Evolutionary conservation across 2,113 vertebrate species (phyloP).

Genomic region (Diphyllodes magnificus): DNA sequence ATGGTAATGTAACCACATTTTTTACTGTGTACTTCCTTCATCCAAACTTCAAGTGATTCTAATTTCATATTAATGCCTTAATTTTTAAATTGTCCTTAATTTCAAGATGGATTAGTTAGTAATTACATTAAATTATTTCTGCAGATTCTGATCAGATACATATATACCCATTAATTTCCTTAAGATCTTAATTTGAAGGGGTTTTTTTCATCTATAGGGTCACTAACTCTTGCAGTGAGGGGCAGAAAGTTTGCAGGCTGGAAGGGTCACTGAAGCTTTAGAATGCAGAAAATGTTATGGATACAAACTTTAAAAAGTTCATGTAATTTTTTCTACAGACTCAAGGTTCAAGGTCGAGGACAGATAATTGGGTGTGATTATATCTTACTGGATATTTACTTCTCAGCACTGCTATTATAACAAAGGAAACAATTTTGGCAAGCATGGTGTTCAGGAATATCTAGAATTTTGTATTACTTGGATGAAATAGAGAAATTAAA

Average conservation of each 20-base stretch:
- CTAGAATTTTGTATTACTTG: not conserved
- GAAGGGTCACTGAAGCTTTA: not conserved
- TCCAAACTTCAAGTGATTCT: not conserved
- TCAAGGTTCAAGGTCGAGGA: not conserved
- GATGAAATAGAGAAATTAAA: not conserved
- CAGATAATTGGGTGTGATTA: not conserved
- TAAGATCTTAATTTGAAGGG: not conserved
- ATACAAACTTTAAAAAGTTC: not conserved
- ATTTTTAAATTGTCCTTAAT: constrained; percentile 22
- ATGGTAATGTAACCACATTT: not conserved
- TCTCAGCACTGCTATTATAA: not conserved
- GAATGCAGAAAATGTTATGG: not conserved
- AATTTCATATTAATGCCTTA: not conserved
- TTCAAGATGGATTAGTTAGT: not conserved
- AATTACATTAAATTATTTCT: constrained; percentile 22
- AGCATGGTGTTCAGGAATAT: not conserved
- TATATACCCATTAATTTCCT: not conserved
- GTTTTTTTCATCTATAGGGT: not conserved
- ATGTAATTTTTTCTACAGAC: not conserved
- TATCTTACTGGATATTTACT: not conserved
- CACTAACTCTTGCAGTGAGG: not conserved
- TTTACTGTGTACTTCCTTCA: not conserved
- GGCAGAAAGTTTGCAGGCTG: not conserved
- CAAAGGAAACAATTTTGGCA: not conserved
- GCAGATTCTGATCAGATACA: not conserved